Evolutionary conservation across 2,888 invertebrate genomes (phyloP).

Genomic region (Drosophila borborema): DNA sequence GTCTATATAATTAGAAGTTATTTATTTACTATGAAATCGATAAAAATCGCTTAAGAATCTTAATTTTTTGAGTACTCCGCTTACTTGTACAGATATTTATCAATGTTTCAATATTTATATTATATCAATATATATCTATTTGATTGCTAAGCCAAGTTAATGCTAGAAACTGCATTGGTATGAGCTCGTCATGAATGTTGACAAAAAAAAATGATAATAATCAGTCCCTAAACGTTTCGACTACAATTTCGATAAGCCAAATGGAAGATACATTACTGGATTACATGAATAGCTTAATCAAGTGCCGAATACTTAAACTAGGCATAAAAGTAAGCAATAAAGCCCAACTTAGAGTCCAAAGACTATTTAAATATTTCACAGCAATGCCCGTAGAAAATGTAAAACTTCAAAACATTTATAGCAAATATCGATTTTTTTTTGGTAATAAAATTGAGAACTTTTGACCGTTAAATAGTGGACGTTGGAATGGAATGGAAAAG

Average conservation of each 20-base stretch:
- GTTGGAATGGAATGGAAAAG: neutral
- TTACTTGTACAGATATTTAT: too few species aligned
- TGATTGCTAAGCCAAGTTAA: neutral
- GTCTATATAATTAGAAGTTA: too few species aligned
- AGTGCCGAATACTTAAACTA: neutral
- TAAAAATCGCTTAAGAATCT: too few species aligned
- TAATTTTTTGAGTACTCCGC: too few species aligned
- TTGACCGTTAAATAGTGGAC: neutral
- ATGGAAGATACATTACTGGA: neutral
- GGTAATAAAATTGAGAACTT: neutral
- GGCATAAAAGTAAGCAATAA: neutral
- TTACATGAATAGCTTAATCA: neutral
- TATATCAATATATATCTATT: too few species aligned
- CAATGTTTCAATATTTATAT: too few species aligned
- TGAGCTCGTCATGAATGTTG: neutral
- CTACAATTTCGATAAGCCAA: neutral
- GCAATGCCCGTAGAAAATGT: neutral
- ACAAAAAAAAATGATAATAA: neutral
- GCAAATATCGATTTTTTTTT: conserved; percentile 1
- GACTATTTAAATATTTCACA: neutral
- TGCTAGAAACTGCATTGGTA: neutral
- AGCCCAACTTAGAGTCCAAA: neutral
- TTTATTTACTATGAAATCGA: too few species aligned
- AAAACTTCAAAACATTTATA: neutral
- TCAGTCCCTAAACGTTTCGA: too few species aligned